A percentile compares a stretch with the other conserved stretches of the same genome.
Conservation (phyloP, 2,113 vertebrate genomes). For the Sinocyclocheilus anophthalmus region DNA sequence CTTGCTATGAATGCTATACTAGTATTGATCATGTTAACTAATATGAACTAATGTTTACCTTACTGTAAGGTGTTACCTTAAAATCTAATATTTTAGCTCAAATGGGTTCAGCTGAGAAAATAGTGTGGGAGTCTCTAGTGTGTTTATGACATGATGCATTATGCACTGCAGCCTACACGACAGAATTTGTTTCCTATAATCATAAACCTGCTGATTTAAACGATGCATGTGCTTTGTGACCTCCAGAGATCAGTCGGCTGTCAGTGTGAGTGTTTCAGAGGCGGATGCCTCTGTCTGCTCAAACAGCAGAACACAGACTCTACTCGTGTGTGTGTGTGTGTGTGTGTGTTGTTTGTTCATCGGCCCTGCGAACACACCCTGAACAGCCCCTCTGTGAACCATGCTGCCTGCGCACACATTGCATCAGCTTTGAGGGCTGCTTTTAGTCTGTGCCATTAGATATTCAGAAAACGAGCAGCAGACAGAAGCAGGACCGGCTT, state of each 20-base stretch:
- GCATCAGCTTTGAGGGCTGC: not conserved
- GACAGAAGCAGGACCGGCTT: conserved; percentile 36
- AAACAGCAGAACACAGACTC: conserved; percentile 39
- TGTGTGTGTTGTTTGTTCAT: conserved; percentile 65
- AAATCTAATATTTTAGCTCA: no score
- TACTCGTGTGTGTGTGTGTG: not conserved
- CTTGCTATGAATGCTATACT: no score
- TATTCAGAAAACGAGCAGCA: not conserved
- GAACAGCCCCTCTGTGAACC: conserved; percentile 13
- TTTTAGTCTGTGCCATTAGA: not conserved
- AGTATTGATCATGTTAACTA: no score
- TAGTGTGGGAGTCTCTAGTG: no score
- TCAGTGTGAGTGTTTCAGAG: not conserved
- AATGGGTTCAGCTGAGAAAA: no score
- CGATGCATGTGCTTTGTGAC: not conserved
- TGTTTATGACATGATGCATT: no score
- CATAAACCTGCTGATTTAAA: no score
- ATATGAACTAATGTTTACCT: no score
- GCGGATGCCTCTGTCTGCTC: not conserved
- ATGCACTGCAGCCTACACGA: no score
- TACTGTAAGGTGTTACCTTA: no score
- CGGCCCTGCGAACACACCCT: conserved; percentile 51
- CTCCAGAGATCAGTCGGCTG: not conserved
- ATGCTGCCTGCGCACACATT: not conserved
- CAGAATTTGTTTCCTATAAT: no score